These are phyloP conservation scores for Drosophila nebulosa DNA, from an alignment of 1,140 invertebrate species.

Conservation along the genomic window DNA sequence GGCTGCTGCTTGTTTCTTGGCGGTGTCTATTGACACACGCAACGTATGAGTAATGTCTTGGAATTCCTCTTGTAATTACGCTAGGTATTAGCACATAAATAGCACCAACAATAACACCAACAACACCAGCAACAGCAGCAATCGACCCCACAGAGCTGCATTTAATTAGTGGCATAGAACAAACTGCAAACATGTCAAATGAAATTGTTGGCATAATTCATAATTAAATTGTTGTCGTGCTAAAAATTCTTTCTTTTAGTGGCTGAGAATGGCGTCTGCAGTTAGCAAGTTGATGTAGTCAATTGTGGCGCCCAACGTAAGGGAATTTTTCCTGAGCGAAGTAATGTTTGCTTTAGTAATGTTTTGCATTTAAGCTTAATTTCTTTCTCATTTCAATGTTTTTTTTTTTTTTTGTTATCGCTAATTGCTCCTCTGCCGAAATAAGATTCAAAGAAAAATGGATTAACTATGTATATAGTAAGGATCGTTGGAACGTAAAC, in stretches of 20 bases:
- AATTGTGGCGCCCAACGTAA: neutral
- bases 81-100: constrained; percentile 10
- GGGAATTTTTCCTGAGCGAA: neutral
- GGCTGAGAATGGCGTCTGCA: neutral
- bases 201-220: constrained; percentile 74
- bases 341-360: no score
- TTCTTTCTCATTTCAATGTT: neutral
- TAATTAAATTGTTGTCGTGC: constrained; percentile 68
- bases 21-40: constrained; percentile 68
- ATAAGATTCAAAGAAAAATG: no score
- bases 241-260: neutral
- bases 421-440: no score
- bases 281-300: neutral
- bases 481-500: no score
- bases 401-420: no score
- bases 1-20: neutral
- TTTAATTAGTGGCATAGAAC: constrained; percentile 62
- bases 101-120: neutral
- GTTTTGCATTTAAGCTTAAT: neutral
- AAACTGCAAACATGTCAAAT: constrained; percentile 52
- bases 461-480: no score
- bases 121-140: constrained; percentile 8
- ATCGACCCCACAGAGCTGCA: constrained; percentile 66
- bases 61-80: constrained; percentile 41
- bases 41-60: constrained; percentile 62